These are phyloP conservation scores for Laticauda laticaudata DNA, from an alignment of 2,113 vertebrate genomes.

Conservation along the genomic window DNA sequence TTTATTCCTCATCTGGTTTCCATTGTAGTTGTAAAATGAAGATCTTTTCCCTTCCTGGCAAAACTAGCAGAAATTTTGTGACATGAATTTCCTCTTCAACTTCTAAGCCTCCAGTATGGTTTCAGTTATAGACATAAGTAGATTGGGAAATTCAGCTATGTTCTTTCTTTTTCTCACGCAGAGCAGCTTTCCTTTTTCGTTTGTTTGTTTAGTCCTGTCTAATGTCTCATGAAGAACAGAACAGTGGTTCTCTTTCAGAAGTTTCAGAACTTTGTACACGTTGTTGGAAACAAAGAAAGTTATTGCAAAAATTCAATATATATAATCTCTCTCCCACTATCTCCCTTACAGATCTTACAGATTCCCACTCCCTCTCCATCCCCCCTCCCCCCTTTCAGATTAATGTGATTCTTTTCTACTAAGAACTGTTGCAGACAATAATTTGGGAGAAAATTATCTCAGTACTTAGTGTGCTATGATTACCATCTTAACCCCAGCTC, in stretches of 20 bases:
- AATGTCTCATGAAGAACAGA: fast-evolving
- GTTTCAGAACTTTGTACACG: background rate
- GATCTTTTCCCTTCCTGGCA: slow-evolving; percentile 62
- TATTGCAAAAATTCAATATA: background rate
- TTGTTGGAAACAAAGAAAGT: fast-evolving
- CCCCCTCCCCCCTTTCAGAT: background rate
- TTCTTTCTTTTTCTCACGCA: background rate
- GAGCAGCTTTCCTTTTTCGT: background rate
- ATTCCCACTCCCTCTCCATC: no score
- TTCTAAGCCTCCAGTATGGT: slow-evolving; percentile 47
- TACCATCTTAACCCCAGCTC: background rate
- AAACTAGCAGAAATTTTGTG: slow-evolving; percentile 55
- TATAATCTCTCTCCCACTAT: no score
- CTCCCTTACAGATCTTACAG: no score
- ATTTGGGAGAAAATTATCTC: slow-evolving; percentile 10
- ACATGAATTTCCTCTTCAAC: slow-evolving; percentile 62
- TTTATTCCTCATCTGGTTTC: slow-evolving; percentile 69
- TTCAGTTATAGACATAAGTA: slow-evolving; percentile 56
- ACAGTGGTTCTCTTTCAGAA: slow-evolving; percentile 1
- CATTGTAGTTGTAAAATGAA: slow-evolving; percentile 66
- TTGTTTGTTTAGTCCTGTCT: no score
- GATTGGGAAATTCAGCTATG: background rate
- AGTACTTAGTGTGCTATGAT: background rate
- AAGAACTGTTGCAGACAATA: background rate
- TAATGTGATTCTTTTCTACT: slow-evolving; percentile 2